Conservation (phyloP, 1,140 invertebrate genomes). For the Dinothrombium tinctorium region DNA sequence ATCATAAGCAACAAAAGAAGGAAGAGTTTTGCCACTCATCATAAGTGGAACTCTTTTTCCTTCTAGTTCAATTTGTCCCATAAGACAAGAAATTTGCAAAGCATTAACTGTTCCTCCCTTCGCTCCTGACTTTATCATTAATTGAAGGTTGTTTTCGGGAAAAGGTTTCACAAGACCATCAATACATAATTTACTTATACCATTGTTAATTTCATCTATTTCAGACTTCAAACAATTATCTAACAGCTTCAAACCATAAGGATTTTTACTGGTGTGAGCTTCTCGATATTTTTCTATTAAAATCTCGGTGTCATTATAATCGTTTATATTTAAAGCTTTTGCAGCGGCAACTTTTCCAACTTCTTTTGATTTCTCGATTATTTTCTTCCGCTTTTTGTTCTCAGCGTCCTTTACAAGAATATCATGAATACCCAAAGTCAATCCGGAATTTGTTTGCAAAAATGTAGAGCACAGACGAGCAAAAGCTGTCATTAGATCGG, state of each 20-base stretch:
- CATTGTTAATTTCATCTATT: slow-evolving; percentile 60
- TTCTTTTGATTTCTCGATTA: slow-evolving; percentile 37
- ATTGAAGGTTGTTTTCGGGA: slow-evolving; percentile 79
- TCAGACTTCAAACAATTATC: slow-evolving; percentile 64
- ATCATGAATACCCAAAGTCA: slow-evolving; percentile 82
- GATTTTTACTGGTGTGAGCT: slow-evolving; percentile 38
- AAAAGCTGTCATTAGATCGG: slow-evolving; percentile 57
- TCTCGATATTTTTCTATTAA: slow-evolving; percentile 33
- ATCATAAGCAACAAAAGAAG: slow-evolving; percentile 78
- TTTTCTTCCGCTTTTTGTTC: slow-evolving; percentile 40
- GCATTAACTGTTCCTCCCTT: slow-evolving; percentile 88
- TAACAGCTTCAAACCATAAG: slow-evolving; percentile 45
- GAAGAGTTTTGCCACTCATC: slow-evolving; percentile 71
- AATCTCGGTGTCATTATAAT: slow-evolving; percentile 23
- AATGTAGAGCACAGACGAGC: slow-evolving; percentile 74
- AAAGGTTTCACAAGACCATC: slow-evolving; percentile 55
- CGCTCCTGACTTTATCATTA: slow-evolving; percentile 94
- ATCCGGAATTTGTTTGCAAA: slow-evolving; percentile 58
- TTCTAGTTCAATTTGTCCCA: slow-evolving; percentile 96
- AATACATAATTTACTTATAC: slow-evolving; percentile 62
- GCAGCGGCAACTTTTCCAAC: slow-evolving; percentile 38
- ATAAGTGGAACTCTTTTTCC: slow-evolving; percentile 84
- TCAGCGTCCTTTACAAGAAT: slow-evolving; percentile 54
- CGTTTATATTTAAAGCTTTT: slow-evolving; percentile 40
- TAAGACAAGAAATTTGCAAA: slow-evolving; percentile 86